phyloP scores from a whole-genome alignment of 1,140 invertebrate genomes.

The Bilobella aurantiaca region DNA sequence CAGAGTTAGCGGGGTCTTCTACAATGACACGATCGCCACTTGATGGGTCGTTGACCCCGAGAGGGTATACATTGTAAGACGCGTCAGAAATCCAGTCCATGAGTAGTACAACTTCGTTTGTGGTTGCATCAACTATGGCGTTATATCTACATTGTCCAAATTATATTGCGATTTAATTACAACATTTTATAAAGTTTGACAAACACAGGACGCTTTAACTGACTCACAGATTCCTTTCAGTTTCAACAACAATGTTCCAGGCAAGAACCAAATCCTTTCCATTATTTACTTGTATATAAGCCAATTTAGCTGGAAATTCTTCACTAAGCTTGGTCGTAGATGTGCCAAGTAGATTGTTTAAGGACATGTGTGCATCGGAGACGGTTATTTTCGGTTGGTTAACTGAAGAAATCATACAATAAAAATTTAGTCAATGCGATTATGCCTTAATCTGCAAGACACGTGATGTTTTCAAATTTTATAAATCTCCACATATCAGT shows the following conservation, averaged over 20 bases:
- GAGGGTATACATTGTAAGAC: conserved; percentile 10
- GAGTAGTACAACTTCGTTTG: background rate
- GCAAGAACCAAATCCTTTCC: background rate
- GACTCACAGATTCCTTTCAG: background rate
- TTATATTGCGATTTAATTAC: background rate
- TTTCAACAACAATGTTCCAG: background rate
- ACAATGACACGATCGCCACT: background rate
- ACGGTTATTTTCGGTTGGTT: too few species aligned
- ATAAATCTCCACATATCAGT: too few species aligned
- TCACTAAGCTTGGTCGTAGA: background rate
- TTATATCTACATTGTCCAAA: too few species aligned
- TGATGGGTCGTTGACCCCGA: conserved; percentile 7
- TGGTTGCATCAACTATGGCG: background rate
- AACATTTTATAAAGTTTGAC: background rate
- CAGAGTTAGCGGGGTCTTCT: background rate
- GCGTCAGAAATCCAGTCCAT: conserved; percentile 1
- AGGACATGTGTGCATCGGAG: too few species aligned
- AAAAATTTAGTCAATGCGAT: too few species aligned
- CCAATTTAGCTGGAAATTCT: background rate
- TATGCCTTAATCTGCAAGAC: too few species aligned
- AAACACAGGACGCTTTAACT: background rate
- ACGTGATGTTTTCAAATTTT: too few species aligned
- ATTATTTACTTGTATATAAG: background rate
- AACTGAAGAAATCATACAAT: too few species aligned
- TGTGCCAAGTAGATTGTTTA: background rate